Conservation (phyloP, 2,797 vertebrate genomes). For the Pseudochaenichthys georgianus region DNA sequence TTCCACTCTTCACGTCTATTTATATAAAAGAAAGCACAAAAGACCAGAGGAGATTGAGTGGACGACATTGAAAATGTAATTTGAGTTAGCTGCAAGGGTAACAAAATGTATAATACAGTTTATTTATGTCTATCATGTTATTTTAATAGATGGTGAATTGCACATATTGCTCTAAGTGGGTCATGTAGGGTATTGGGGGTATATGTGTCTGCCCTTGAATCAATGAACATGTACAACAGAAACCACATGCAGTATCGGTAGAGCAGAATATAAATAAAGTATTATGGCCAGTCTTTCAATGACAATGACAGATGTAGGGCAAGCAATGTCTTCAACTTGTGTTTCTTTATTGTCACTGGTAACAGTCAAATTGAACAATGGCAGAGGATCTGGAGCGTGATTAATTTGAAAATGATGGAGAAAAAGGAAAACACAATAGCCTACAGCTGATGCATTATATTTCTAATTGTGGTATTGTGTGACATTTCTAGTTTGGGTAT, state of each 20-base stretch:
- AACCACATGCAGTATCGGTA: slow-evolving; percentile 76
- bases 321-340: slow-evolving; percentile 83
- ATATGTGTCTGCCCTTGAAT: slow-evolving; percentile 88
- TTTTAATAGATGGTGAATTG: slow-evolving; percentile 80
- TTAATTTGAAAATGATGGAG: slow-evolving; percentile 72
- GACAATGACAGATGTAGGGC: slow-evolving; percentile 90
- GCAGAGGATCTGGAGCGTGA: slow-evolving; percentile 80
- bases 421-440: slow-evolving; percentile 52
- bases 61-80: slow-evolving; percentile 78
- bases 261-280: slow-evolving; percentile 87
- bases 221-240: slow-evolving; percentile 86
- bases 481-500: slow-evolving; percentile 38
- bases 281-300: slow-evolving; percentile 82
- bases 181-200: slow-evolving; percentile 83
- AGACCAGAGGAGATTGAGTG: slow-evolving; percentile 67
- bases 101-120: slow-evolving; percentile 62
- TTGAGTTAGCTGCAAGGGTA: slow-evolving; percentile 63
- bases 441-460: slow-evolving; percentile 56
- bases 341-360: slow-evolving; percentile 80
- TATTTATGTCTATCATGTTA: slow-evolving; percentile 79
- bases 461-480: slow-evolving; percentile 49
- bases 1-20: slow-evolving; percentile 77
- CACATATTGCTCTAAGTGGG: slow-evolving; percentile 84
- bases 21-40: slow-evolving; percentile 77
- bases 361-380: slow-evolving; percentile 77